Conservation (phyloP, 2,113 vertebrate species). For the Monopterus albus region DNA sequence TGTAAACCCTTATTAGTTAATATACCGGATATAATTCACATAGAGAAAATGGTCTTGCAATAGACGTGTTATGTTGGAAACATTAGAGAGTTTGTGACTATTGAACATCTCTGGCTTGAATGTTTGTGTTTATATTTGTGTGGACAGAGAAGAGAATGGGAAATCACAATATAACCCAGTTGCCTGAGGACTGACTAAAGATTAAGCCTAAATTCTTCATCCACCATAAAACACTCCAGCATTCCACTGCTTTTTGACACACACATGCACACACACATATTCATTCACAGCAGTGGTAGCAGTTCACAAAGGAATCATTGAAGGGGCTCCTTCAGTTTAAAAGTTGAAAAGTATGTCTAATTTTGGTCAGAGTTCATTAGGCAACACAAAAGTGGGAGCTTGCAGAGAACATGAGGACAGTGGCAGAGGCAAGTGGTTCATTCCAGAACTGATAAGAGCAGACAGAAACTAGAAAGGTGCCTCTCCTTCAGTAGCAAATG, state of each 20-base stretch:
- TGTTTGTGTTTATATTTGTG: constrained; percentile 23
- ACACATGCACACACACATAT: constrained; percentile 47
- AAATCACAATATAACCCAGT: constrained; percentile 56
- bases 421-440: constrained; percentile 82
- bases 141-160: constrained; percentile 33
- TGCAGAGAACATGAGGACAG: constrained; percentile 83
- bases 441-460: constrained; percentile 80
- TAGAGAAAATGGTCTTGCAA: too few species aligned
- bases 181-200: constrained; percentile 64
- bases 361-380: constrained; percentile 88
- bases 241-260: constrained; percentile 59
- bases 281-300: constrained; percentile 69
- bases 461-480: constrained; percentile 80
- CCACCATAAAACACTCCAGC: constrained; percentile 69
- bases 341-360: constrained; percentile 87
- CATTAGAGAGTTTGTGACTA: too few species aligned
- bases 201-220: constrained; percentile 78
- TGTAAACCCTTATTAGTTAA: too few species aligned
- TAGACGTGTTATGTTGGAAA: too few species aligned
- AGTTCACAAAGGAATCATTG: constrained; percentile 83
- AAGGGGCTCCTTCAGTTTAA: constrained; percentile 80
- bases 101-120: too few species aligned
- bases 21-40: too few species aligned
- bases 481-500: constrained; percentile 72
- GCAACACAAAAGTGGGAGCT: constrained; percentile 82